Conservation (phyloP, 2,113 vertebrate species). For the Forbesichthys agassizii region DNA sequence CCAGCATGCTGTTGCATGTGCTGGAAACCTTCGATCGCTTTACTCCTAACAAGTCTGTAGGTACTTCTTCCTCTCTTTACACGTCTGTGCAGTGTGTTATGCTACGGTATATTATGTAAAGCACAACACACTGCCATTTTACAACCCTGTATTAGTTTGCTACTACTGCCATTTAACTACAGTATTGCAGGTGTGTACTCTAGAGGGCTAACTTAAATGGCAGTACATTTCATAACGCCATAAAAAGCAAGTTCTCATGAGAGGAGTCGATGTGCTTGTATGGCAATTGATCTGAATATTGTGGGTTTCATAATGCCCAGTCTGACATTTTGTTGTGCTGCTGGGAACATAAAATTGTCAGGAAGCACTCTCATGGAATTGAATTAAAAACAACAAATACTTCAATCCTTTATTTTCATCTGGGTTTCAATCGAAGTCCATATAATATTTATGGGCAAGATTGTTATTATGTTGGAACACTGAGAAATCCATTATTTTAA, state of each 20-base stretch:
- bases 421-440: constrained; percentile 39
- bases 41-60: constrained; percentile 5
- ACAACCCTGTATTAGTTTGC: constrained; percentile 8
- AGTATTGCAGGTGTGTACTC: constrained; percentile 31
- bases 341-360: constrained; percentile 42
- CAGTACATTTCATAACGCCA: constrained; percentile 37
- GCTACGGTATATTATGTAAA: constrained; percentile 13
- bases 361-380: constrained; percentile 53
- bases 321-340: constrained; percentile 66
- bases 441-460: constrained; percentile 22
- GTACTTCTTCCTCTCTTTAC: background rate
- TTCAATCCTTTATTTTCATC: constrained; percentile 41
- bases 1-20: constrained; percentile 42
- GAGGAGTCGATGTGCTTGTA: constrained; percentile 37
- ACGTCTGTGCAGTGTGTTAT: background rate
- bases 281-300: constrained; percentile 56
- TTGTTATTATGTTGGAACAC: background rate
- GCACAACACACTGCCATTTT: constrained; percentile 17
- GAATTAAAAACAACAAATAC: constrained; percentile 61
- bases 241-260: constrained; percentile 28
- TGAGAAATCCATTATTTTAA: no score
- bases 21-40: constrained; percentile 41
- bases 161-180: constrained; percentile 15
- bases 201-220: constrained; percentile 31
- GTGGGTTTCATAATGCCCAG: constrained; percentile 64